Evolutionary conservation across 2,113 vertebrate genomes (phyloP).

Genomic region (Harpagus bidentatus): DNA sequence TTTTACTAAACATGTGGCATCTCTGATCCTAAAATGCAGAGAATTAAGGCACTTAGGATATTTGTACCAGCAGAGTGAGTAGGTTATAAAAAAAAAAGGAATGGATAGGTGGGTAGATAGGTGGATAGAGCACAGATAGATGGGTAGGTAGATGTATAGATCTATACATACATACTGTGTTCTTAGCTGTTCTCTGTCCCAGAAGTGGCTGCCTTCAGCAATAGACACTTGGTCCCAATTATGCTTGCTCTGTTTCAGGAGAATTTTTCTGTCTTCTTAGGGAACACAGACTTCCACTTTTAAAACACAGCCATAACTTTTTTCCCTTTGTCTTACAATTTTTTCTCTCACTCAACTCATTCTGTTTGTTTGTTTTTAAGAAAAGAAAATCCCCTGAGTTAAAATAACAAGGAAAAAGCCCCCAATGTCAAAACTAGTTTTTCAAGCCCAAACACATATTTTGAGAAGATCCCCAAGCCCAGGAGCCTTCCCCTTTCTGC

Average conservation of each 20-base stretch:
- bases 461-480: not conserved
- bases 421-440: not conserved
- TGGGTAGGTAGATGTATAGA: not conserved
- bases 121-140: not conserved
- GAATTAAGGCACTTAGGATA: not conserved
- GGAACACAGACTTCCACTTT: not conserved
- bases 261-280: not conserved
- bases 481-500: not conserved
- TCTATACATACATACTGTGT: not conserved
- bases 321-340: not conserved
- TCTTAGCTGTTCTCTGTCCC: not conserved
- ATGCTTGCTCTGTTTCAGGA: not conserved
- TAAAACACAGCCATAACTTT: not conserved
- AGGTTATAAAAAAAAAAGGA: not conserved
- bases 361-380: not conserved
- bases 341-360: not conserved
- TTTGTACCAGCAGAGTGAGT: not conserved
- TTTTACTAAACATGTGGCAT: not conserved
- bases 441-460: not conserved
- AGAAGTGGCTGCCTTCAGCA: not conserved
- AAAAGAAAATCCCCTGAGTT: not conserved
- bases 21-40: not conserved
- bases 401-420: not conserved
- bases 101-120: not conserved
- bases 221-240: not conserved